Base-by-base conservation (phyloP, 2,797 vertebrate genomes). In the Thalassophryne amazonica region DNA sequence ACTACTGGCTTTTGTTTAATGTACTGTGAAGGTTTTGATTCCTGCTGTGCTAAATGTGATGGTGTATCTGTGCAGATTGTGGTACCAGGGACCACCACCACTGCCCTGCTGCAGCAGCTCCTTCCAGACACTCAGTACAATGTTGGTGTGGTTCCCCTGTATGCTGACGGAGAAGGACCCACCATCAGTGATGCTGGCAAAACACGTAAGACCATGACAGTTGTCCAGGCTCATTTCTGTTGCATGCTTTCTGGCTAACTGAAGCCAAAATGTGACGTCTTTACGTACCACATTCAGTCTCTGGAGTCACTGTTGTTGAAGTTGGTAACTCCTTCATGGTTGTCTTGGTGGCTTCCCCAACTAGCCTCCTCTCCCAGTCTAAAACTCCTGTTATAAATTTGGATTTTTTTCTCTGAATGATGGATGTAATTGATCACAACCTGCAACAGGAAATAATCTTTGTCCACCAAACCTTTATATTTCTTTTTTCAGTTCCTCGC, bases 141-240 rank as follows among this genome's bases (percentile, higher is more conserved):
- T 3, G 91, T 99, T 35, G 91, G 89, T 22, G 92, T 99, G 11
- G 78, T 95, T 47, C 92, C 96, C 31, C 57, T 98, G 10, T 99
- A 99, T 43, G 81, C 92, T 0, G 96, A 98, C 2, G 97, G 96
- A 24, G 96, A 98, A 72, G 94, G 95, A 28, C 84, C 92, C 27
- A 36, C 91, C 4, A 89, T 90, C 51, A 81, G 60, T 28, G 88
- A 90, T 16, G 42, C 78, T 4, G 96, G 95, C 60, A 93, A 83
- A 86, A 99, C 97, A 85, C 20, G 97, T 99, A 92, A 92, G 95
- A 59, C 36, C 22, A 25, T 14, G 5, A 2, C n/a, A n/a, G n/a
- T n/a, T n/a, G n/a, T n/a, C n/a, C n/a, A n/a, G n/a, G n/a, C n/a
- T n/a, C n/a, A n/a, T n/a, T n/a, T n/a, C n/a, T n/a, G n/a, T n/a